Evolutionary conservation across 2,113 vertebrate species (phyloP), one percentile per base, ranked within the genome.

Genomic region (Nesoenas mayeri): DNA sequence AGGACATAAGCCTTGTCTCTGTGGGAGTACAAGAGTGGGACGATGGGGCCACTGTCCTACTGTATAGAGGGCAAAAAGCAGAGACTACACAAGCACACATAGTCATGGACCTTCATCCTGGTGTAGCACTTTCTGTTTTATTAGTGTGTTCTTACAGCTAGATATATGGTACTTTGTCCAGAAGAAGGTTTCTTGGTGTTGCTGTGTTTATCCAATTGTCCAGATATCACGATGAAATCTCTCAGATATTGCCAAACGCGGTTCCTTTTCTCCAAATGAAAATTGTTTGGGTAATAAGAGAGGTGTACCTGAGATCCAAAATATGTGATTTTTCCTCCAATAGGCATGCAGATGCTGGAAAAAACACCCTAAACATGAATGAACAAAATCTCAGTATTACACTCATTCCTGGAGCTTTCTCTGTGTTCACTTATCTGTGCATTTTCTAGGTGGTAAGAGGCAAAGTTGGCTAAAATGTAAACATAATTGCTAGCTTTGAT

Each of bases 401-500:
- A 32, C 20, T 79, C 11, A 48, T 48, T 88, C 44, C 56, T 62
- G 69, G 25, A 77, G 9, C 20, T 79, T 87, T 79, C 29, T 53
- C 47, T 67, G 20, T 31, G n/a, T 88, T 85, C 77, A 25, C 7
- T 77, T 91, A 19, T 65, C 67, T 50, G 31, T 51, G 31, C 7
- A 31, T 91, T 94, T 91, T 85, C 48, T 73, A 54, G 34, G 36
- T 54, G 26, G 32, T 24, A 86, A 47, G 38, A 79, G 60, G 71
- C 36, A 93, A 83, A 0, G 34, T 28, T 57, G 53, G 31, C 47
- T 86, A 47, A 91, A 86, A 93, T 62, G 53, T 81, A 90, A 91
- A 51, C 54, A 85, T 74, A 44, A 87, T 77, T 93, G 15, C 54
- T 53, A 56, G 60, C 72, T 88, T 93, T 94, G 82, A 95, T 80